Conservation (phyloP, 2,888 invertebrate genomes). For the Steromphala cineraria region DNA sequence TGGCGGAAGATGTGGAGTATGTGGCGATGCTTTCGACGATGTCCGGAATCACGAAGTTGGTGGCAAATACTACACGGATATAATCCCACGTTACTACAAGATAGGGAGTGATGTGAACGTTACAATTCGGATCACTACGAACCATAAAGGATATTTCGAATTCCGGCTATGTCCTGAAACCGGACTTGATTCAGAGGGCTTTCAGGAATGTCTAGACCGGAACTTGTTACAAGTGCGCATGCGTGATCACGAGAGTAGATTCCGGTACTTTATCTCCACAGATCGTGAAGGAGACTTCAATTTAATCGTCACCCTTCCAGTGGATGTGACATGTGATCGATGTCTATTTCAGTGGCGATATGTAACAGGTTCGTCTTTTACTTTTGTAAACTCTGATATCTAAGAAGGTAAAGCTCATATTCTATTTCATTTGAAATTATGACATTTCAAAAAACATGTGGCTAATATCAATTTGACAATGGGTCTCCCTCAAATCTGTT, state of each 20-base stretch:
- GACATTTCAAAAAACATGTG: too few relatives aligned
- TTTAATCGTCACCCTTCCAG: not conserved
- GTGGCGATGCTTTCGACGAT: not conserved
- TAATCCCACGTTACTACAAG: not conserved
- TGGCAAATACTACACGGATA: not conserved
- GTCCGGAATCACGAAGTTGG: not conserved
- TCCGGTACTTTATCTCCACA: not conserved
- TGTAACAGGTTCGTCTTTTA: not conserved
- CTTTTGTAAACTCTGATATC: too few relatives aligned
- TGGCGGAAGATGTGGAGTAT: not conserved
- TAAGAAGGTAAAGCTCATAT: too few relatives aligned
- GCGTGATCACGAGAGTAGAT: not conserved
- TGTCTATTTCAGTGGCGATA: not conserved
- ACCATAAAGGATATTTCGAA: not conserved
- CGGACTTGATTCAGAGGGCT: not conserved
- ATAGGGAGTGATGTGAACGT: not conserved
- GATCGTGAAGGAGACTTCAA: not conserved
- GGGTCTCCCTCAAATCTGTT: too few relatives aligned
- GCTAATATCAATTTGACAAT: too few relatives aligned
- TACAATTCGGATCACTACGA: not conserved
- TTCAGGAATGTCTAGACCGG: not conserved
- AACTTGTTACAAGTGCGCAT: not conserved
- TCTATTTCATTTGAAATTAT: too few relatives aligned
- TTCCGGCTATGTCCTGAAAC: not conserved
- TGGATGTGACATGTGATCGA: not conserved